A percentile compares a stretch with the other conserved stretches of the same genome.
phyloP scores from a whole-genome alignment of 2,888 invertebrate genomes.

The Drosophila mulleri region DNA sequence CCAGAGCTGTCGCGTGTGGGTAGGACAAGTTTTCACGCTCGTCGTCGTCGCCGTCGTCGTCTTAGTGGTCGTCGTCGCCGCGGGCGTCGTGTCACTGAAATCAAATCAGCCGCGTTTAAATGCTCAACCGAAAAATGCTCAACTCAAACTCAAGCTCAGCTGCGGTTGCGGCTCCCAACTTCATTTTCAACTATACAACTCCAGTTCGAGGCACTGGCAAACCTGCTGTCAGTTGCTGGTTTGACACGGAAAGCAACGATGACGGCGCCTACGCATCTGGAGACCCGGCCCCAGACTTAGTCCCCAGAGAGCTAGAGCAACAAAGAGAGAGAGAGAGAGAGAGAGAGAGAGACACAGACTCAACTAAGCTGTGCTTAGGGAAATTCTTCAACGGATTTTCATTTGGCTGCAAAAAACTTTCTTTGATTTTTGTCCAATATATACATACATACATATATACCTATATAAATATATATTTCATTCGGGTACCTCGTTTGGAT shows the following conservation, averaged over 20 bases:
- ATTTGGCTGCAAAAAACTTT: constrained; percentile 68
- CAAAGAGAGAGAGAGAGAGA: background rate
- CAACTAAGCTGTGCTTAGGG: constrained; percentile 74
- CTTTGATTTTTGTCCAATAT: constrained; percentile 66
- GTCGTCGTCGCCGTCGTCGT: constrained; percentile 41
- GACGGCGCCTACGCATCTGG: constrained; percentile 75
- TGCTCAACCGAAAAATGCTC: constrained; percentile 70
- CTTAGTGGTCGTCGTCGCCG: constrained; percentile 47
- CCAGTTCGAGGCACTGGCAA: constrained; percentile 61
- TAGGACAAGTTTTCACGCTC: constrained; percentile 58
- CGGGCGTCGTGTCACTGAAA: constrained; percentile 79
- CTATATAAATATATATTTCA: constrained; percentile 24
- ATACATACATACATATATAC: constrained; percentile 17
- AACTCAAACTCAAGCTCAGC: constrained; percentile 54
- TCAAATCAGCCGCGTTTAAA: constrained; percentile 79
- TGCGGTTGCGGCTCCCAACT: constrained; percentile 44
- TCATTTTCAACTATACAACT: constrained; percentile 22
- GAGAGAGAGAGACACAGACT: constrained; percentile 12
- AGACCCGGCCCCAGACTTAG: constrained; percentile 44
- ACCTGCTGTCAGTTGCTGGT: constrained; percentile 80
- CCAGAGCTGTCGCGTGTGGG: constrained; percentile 45
- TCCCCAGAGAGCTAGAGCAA: constrained; percentile 6
- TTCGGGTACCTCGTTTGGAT: constrained; percentile 25
- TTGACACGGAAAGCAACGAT: constrained; percentile 77
- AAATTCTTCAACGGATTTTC: constrained; percentile 80